phyloP scores from a whole-genome alignment of 1,140 invertebrate genomes.

The Habropoda laboriosa region DNA sequence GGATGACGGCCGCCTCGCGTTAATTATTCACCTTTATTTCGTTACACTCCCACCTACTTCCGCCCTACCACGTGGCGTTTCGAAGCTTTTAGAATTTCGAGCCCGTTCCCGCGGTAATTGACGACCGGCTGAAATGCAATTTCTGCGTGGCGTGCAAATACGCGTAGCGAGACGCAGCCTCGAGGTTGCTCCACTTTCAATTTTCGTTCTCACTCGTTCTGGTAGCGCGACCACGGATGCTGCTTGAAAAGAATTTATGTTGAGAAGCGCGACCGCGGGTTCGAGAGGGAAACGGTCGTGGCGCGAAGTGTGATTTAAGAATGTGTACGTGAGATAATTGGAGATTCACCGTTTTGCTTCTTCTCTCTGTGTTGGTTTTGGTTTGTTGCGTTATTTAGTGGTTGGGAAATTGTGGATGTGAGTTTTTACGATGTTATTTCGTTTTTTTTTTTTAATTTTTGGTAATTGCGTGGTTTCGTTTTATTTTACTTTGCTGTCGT shows the following conservation, averaged over 20 bases:
- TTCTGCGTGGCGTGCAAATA: constrained; percentile 21
- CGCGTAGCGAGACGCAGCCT: no score
- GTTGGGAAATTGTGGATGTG: not conserved
- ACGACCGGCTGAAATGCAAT: constrained; percentile 35
- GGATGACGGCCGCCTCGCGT: not conserved
- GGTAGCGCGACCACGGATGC: not conserved
- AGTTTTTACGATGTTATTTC: no score
- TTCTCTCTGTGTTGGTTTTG: not conserved
- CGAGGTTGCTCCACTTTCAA: constrained; percentile 17
- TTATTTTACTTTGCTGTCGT: no score
- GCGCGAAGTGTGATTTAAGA: not conserved
- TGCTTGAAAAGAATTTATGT: constrained; percentile 25
- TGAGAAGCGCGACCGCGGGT: not conserved
- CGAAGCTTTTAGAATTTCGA: constrained; percentile 28
- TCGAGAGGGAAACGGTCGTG: not conserved
- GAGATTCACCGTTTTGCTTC: no score
- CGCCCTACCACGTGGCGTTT: not conserved
- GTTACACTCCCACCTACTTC: constrained; percentile 1
- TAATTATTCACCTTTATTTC: constrained; percentile 47
- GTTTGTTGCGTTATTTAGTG: not conserved
- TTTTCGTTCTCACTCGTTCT: not conserved
- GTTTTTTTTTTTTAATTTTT: no score
- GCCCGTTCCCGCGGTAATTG: constrained; percentile 22
- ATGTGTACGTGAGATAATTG: not conserved
- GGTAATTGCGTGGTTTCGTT: not conserved